Conservation (phyloP, 2,888 invertebrate genomes). For the Erannis defoliaria region DNA sequence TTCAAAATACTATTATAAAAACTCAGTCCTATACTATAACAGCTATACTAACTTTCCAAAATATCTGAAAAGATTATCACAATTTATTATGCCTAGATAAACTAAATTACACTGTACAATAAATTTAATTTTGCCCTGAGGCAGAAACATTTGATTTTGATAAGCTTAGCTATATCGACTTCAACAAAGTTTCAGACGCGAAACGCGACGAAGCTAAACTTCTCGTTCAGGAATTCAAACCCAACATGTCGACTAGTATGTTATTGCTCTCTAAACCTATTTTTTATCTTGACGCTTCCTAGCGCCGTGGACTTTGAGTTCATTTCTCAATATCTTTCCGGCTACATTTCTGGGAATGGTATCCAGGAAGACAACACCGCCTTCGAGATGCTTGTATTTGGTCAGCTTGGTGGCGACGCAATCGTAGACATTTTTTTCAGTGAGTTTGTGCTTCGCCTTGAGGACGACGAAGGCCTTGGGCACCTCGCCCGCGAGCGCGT, state of each 20-base stretch:
- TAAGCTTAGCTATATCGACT: too few species aligned
- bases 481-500: conserved; percentile 90
- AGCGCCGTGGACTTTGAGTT: conserved; percentile 84
- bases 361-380: conserved; percentile 90
- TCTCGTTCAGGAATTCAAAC: too few species aligned
- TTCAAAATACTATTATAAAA: conserved; percentile 7
- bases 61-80: conserved; percentile 38
- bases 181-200: too few species aligned
- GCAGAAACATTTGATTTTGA: too few species aligned
- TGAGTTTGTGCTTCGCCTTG: conserved; percentile 82
- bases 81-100: conserved; percentile 41
- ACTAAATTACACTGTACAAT: conserved; percentile 45
- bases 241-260: too few species aligned
- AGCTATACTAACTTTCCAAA: conserved; percentile 20
- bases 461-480: conserved; percentile 91
- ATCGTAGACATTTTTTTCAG: conserved; percentile 85
- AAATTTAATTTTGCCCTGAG: too few species aligned
- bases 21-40: conserved; percentile 26
- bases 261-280: not conserved
- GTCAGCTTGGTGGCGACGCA: conserved; percentile 89
- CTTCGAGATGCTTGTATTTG: conserved; percentile 90
- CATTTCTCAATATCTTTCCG: conserved; percentile 92
- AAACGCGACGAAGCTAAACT: too few species aligned
- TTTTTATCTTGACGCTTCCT: conserved; percentile 40
- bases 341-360: conserved; percentile 91